Evolutionary conservation across 2,797 vertebrate genomes (phyloP), one percentile per base, ranked within the genome.

Genomic region (Taeniopygia guttata): DNA sequence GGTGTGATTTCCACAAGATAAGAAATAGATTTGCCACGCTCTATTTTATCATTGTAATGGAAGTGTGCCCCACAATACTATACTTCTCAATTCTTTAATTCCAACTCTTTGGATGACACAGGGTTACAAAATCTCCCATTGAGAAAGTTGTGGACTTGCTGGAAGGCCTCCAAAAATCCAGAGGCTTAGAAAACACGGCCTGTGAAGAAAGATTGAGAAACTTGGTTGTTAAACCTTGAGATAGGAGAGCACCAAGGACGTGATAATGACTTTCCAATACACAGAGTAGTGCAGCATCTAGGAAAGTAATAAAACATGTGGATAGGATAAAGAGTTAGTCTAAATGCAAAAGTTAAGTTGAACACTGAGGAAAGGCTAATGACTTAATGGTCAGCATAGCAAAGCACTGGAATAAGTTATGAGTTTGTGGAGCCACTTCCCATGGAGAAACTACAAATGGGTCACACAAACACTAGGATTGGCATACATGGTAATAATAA

Each of bases 1-100:
- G 69, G 82, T 88, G 73, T 81, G 94, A 96, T 92, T 95, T 91
- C 55, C 55, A 76, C 52, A 59, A 75, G 94, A 94, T 96, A 95
- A 92, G 51, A 87, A 94, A 74, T 6, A 77, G 64, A 89, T 89
- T 95, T 81, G 49, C 64, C 51, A 81, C 56, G 73, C 38, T 77
- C 43, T 93, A 60, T 70, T 95, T 90, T 89, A 60, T 67, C 60
- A 66, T 30, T 89, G 56, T 87, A 87, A 93, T 85, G 54, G 26
- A 95, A 86, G 52, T 9, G 13, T 76, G 34, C n/a, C 49, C 40
- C 45, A 29, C 67, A 94, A 69, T 30, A 62, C 16, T 78, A 0
- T 11, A 67, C 29, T 85, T 38, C 34, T 67, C 82, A 90, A 92
- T 94, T 87, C 49, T 62, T 78, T 78, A 66, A 18, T 78, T 89